Base-by-base conservation (phyloP, 2,888 invertebrate genomes). In the Synanthedon vespiformis region DNA sequence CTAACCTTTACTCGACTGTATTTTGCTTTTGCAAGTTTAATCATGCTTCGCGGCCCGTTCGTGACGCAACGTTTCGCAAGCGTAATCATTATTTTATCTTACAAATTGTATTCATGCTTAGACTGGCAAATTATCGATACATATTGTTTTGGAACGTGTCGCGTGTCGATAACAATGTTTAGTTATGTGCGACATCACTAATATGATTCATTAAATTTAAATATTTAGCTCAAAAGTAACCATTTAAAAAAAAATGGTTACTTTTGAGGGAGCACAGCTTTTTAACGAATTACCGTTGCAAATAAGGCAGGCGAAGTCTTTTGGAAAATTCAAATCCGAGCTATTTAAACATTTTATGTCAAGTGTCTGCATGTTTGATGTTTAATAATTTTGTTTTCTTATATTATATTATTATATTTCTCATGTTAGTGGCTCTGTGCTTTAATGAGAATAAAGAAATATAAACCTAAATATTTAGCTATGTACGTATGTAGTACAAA, bases 1-100 rank as follows among this genome's bases (percentile, higher is more conserved):
- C 50, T 86, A 85, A 87, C 85, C 87, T 87, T 86, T 85, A 81
- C 82, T 82, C 70, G 75, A 61, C 72, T 78, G 80, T 82, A 77
- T 78, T 83, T 82, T 77, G 85, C 85, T 85, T 82, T 85, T 85
- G 86, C 85, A 85, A 86, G 86, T 84, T 84, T 85, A 85, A 87
- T 83, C 84, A 85, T 83, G 83, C 80, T 77, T 68, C 71, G 74
- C 67, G 72, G 76, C 71, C 61, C 67, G 75, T 67, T 85, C 85
- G 86, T 87, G 86, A 85, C 80, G 84, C 80, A 83, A 82, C 71
- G 73, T 87, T 87, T 85, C 80, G 81, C 81, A 86, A 86, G 68
- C 76, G 72, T 77, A 78, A 82, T 82, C 82, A 83, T 84, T 85
- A 85, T 83, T 84, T 85, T 85, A 84, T 85, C 85, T 80, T 77